Evolutionary conservation across 2,888 invertebrate genomes (phyloP).

Genomic region (Hemithea aestivaria): DNA sequence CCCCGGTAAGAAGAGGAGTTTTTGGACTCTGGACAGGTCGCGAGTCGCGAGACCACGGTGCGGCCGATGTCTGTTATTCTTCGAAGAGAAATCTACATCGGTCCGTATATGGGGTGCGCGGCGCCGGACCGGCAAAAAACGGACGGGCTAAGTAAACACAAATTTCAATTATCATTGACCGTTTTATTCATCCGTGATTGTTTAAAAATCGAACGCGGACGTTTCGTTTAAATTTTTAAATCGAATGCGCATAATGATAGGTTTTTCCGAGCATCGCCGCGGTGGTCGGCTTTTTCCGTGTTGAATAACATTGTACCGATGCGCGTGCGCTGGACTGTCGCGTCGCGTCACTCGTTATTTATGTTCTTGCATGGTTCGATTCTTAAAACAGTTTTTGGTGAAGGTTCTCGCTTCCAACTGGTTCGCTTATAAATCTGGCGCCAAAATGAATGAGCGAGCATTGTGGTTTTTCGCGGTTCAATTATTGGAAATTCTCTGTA

Average conservation of each 20-base stretch:
- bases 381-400: slow-evolving; percentile 62
- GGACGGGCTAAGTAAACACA: slow-evolving; percentile 66
- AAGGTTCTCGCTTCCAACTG: slow-evolving; percentile 56
- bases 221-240: slow-evolving; percentile 48
- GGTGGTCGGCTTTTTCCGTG: slow-evolving; percentile 72
- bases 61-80: slow-evolving; percentile 48
- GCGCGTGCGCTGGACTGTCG: slow-evolving; percentile 36
- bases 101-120: slow-evolving; percentile 57
- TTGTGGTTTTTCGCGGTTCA: slow-evolving; percentile 49
- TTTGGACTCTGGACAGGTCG: slow-evolving; percentile 30
- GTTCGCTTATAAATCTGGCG: slow-evolving; percentile 71
- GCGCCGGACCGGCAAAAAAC: slow-evolving; percentile 62
- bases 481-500: slow-evolving; percentile 48
- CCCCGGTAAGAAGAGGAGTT: too few relatives aligned
- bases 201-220: slow-evolving; percentile 53
- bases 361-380: slow-evolving; percentile 61
- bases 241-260: slow-evolving; percentile 69
- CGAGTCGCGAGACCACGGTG: slow-evolving; percentile 15
- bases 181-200: slow-evolving; percentile 68
- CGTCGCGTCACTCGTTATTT: slow-evolving; percentile 55
- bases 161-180: slow-evolving; percentile 75
- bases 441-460: slow-evolving; percentile 68
- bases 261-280: slow-evolving; percentile 62
- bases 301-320: slow-evolving; percentile 61
- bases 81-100: slow-evolving; percentile 66